Evolutionary conservation across 2,797 vertebrate genomes (phyloP).

Genomic region (Anniella stebbinsi): DNA sequence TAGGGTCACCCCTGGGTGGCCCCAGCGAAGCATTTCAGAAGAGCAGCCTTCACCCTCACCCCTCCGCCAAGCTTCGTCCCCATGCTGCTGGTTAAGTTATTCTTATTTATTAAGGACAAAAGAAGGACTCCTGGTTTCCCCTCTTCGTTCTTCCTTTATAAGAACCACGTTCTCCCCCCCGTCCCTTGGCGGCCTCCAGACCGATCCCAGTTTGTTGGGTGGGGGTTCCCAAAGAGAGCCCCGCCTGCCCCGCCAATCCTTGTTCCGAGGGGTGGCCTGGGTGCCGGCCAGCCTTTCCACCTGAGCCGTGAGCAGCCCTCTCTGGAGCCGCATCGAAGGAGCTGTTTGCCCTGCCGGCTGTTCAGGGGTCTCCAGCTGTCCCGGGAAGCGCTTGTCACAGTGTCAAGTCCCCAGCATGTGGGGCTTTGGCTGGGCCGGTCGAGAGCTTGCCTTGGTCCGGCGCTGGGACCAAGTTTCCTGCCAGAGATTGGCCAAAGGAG

Average conservation of each 20-base stretch:
- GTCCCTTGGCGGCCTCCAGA: background rate
- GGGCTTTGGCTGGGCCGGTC: background rate
- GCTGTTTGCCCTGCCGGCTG: background rate
- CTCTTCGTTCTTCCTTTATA: background rate
- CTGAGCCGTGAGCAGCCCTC: too few species aligned
- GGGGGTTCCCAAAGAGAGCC: background rate
- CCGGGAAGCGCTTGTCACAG: background rate
- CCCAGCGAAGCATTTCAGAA: background rate
- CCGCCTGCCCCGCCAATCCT: background rate
- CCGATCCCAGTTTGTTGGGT: background rate
- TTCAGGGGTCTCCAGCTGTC: too few species aligned
- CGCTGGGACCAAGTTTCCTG: too few species aligned
- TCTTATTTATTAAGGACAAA: slow-evolving; percentile 62
- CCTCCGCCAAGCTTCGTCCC: background rate
- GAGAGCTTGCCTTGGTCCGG: too few species aligned
- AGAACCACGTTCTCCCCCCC: background rate
- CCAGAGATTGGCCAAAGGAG: background rate
- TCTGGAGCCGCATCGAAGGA: background rate
- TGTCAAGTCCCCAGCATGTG: background rate
- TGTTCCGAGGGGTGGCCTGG: too few species aligned
- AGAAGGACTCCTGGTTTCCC: background rate
- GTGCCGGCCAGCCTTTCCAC: too few species aligned
- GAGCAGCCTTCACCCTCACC: background rate
- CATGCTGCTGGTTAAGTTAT: slow-evolving; percentile 44
- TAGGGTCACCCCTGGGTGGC: background rate